Conservation (phyloP, 2,888 invertebrate genomes). For the Dilophus febrilis region DNA sequence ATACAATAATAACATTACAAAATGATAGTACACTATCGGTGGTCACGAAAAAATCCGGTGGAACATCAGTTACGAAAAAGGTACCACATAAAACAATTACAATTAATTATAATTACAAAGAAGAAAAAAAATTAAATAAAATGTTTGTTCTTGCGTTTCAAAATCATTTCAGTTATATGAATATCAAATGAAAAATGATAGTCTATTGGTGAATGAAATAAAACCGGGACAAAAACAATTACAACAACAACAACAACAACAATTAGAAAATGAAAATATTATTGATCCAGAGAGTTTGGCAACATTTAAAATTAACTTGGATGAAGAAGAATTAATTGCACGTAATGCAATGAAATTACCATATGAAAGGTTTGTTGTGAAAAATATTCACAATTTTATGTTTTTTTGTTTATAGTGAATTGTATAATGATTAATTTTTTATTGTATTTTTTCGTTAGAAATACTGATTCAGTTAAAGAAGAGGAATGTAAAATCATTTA, state of each 20-base stretch:
- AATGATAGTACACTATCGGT: slow-evolving; percentile 17
- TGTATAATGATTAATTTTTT: no score
- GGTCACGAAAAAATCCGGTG: slow-evolving; percentile 21
- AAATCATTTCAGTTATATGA: slow-evolving; percentile 14
- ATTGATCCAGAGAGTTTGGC: slow-evolving; percentile 11
- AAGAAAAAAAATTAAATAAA: background rate
- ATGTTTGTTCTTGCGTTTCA: background rate
- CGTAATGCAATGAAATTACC: slow-evolving; percentile 28
- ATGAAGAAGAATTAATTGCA: slow-evolving; percentile 27
- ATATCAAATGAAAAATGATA: slow-evolving; percentile 18
- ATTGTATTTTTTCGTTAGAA: background rate
- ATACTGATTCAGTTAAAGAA: background rate
- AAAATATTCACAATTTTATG: no score
- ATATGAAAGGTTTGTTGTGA: slow-evolving; percentile 29
- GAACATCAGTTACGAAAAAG: slow-evolving; percentile 18
- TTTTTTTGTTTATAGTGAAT: no score
- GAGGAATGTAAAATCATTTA: slow-evolving; percentile 47
- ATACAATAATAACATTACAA: slow-evolving; percentile 20
- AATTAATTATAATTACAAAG: background rate
- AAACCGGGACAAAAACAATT: slow-evolving; percentile 3
- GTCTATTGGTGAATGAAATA: slow-evolving; percentile 17
- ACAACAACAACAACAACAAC: background rate
- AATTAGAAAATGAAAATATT: slow-evolving; percentile 3
- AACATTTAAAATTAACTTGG: slow-evolving; percentile 28
- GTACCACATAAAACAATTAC: slow-evolving; percentile 7